Percentiles rank a stretch among this genome's conserved stretches.
These are phyloP conservation scores for Typhlichthys eigenmanni DNA, from an alignment of 2,797 vertebrate species.

Conservation along the genomic window DNA sequence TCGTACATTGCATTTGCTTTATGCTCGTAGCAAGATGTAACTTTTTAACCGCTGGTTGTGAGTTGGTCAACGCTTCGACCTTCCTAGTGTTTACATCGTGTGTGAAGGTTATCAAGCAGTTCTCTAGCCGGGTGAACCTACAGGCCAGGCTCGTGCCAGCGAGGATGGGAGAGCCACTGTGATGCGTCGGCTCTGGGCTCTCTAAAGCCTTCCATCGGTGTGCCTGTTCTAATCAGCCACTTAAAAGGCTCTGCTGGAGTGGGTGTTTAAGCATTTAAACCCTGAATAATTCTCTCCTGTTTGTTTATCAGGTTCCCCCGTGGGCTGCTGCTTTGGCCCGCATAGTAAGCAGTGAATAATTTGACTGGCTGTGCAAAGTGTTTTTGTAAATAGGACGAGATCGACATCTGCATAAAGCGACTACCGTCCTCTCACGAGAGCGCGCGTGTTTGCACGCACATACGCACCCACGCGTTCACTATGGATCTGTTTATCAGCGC, in stretches of 20 bases:
- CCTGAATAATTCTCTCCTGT: conserved; percentile 72
- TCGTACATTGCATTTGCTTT: too few relatives aligned
- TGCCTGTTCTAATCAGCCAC: conserved; percentile 70
- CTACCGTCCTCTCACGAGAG: conserved; percentile 43
- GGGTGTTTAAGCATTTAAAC: conserved; percentile 75
- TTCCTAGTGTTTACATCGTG: too few relatives aligned
- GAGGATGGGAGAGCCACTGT: conserved; percentile 23
- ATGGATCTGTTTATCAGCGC: conserved; percentile 49
- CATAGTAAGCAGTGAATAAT: conserved; percentile 65
- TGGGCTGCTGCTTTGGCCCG: conserved; percentile 58
- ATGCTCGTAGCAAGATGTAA: too few relatives aligned
- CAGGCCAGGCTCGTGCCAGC: not conserved
- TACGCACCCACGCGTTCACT: conserved; percentile 19
- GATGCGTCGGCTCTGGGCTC: conserved; percentile 42
- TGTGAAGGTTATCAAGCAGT: too few relatives aligned
- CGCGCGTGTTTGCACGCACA: not conserved
- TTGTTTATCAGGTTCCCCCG: conserved; percentile 69
- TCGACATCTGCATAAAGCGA: conserved; percentile 62
- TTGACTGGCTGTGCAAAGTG: conserved; percentile 57
- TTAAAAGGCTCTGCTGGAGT: conserved; percentile 70
- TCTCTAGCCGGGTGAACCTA: too few relatives aligned
- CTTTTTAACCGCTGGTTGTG: too few relatives aligned
- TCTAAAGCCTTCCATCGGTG: conserved; percentile 49
- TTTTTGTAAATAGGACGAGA: conserved; percentile 50
- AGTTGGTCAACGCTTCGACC: too few relatives aligned